Evolutionary conservation across 2,888 invertebrate species (phyloP), one percentile per base, ranked within the genome.

Genomic region (Caenorhabditis panamensis): DNA sequence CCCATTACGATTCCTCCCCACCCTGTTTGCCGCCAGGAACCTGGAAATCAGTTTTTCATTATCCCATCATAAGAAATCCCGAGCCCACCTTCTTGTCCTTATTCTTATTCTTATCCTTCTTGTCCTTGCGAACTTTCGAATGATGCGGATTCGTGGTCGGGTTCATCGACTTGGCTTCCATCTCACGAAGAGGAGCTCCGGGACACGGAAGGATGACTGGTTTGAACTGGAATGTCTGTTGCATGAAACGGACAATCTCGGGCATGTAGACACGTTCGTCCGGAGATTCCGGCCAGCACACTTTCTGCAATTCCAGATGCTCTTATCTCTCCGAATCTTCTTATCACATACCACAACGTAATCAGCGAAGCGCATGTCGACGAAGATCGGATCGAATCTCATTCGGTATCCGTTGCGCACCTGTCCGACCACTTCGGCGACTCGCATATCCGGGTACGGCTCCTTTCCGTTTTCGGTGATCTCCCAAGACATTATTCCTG

Each of bases 381-480:
- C 56, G 13, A 59, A 26, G 20, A 66, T 28, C 36, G 69, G 62
- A 58, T 64, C 68, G 28, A 79, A 71, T 37, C 66, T 24, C 71
- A 72, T 79, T 1, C 78, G 71, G 18, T 79, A 66, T 1, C 78
- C 72, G 28, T 13, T 61, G 6, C 56, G 67, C 8, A 86, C 82
- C 44, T 76, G 59, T 11, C 20, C 36, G 44, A 68, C 82, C 6
- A 84, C 85, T 58, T 86, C 85, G 22, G 79, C 83, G 8, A 85
- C 85, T 16, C 78, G 76, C 87, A 86, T 84, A 2, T 83, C 86
- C 24, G 85, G 84, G 63, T 87, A 87, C n/a, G 87, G 87, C 36
- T 87, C 86, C 18, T 72, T 75, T 4, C 86, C 87, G 41, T 87
- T 82, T 22, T 68, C 66, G 36, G 56, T 58, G 24, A 87, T 87